A percentile compares a stretch with the other conserved stretches of the same genome.
Evolutionary conservation across 2,113 vertebrate species (phyloP).

Genomic region (Heterotis niloticus): DNA sequence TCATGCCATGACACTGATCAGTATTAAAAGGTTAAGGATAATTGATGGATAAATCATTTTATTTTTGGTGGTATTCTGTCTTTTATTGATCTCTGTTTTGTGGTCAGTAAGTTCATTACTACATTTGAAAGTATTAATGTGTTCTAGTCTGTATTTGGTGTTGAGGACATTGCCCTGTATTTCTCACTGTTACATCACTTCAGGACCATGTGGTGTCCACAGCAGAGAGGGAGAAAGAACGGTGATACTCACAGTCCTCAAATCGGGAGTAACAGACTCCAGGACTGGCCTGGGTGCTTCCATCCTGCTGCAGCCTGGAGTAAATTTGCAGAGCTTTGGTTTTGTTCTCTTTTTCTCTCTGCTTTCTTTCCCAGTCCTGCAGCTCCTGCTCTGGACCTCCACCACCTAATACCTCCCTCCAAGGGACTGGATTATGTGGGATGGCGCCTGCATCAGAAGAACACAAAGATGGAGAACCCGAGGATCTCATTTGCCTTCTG

Average conservation of each 20-base stretch:
- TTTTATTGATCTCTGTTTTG: too few relatives aligned
- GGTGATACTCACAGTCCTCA: constrained; percentile 56
- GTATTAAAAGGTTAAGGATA: too few relatives aligned
- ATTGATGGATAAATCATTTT: too few relatives aligned
- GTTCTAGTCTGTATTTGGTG: too few relatives aligned
- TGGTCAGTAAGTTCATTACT: too few relatives aligned
- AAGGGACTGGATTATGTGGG: constrained; percentile 2
- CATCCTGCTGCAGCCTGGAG: constrained; percentile 53
- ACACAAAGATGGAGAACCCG: neutral
- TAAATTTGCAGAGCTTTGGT: constrained; percentile 50
- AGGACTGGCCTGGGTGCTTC: constrained; percentile 8
- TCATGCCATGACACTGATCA: too few relatives aligned
- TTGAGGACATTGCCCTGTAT: too few relatives aligned
- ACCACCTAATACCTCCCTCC: constrained; percentile 35
- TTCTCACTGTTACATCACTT: neutral
- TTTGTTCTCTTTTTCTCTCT: constrained; percentile 46
- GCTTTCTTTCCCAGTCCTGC: neutral
- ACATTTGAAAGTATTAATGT: too few relatives aligned
- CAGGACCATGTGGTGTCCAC: constrained; percentile 6
- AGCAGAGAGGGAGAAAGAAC: neutral
- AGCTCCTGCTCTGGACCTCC: constrained; percentile 8
- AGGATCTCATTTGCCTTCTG: too few relatives aligned
- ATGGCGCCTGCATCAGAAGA: constrained; percentile 30
- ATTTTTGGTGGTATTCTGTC: too few relatives aligned
- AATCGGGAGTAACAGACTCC: constrained; percentile 47